Conservation (phyloP, 2,797 vertebrate genomes). For the Garrulus glandarius region DNA sequence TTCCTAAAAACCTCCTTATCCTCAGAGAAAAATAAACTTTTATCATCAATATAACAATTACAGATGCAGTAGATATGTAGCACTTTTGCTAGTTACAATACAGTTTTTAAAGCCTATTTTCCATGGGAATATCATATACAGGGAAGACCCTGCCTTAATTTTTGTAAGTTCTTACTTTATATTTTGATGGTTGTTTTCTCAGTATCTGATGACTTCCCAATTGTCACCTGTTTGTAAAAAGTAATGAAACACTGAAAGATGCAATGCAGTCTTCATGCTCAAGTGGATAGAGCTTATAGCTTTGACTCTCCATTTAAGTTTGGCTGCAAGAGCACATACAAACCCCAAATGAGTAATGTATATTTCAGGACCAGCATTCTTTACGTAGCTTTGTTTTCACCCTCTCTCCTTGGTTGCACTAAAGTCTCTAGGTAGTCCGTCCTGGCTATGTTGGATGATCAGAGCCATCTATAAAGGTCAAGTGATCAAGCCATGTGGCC, state of each 20-base stretch:
- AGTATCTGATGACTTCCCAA: neutral
- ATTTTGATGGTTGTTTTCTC: neutral
- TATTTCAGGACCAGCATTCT: neutral
- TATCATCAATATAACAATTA: neutral
- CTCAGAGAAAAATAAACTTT: neutral
- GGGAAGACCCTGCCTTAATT: neutral
- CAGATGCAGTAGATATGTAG: neutral
- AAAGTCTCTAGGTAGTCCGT: neutral
- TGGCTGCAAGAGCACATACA: neutral
- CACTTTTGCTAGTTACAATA: neutral
- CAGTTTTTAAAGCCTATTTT: neutral
- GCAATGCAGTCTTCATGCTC: neutral
- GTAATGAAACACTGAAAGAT: neutral
- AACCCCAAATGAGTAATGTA: neutral
- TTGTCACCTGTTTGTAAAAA: neutral
- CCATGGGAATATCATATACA: neutral
- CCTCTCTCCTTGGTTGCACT: neutral
- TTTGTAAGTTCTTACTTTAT: neutral
- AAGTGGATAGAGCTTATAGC: neutral
- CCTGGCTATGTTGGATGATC: neutral
- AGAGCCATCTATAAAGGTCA: neutral
- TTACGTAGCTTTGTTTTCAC: neutral
- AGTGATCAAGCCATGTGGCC: slow-evolving; percentile 18
- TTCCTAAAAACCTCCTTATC: neutral
- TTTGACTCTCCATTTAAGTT: neutral